Evolutionary conservation across 2,797 vertebrate species (phyloP).

Genomic region (Esox masquinongy): DNA sequence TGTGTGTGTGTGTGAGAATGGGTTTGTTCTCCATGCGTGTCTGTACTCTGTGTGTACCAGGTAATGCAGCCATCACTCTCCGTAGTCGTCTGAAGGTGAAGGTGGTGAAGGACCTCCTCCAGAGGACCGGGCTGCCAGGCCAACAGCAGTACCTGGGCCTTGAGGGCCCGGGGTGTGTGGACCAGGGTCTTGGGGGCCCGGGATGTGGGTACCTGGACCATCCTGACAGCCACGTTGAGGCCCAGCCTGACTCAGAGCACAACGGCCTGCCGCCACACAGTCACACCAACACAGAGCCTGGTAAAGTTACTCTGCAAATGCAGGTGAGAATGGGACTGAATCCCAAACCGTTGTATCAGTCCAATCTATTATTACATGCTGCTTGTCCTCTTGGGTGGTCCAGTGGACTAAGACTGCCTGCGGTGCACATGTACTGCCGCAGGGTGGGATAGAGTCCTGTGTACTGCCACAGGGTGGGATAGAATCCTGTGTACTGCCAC

Average conservation of each 20-base stretch:
- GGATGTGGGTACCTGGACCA: not conserved
- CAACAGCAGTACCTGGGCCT: conserved; percentile 19
- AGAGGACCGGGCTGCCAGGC: conserved; percentile 53
- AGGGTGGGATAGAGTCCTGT: too few relatives aligned
- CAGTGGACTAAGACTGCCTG: not conserved
- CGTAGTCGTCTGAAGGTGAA: conserved; percentile 83
- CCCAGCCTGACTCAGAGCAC: conserved; percentile 49
- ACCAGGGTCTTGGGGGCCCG: not conserved
- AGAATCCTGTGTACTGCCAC: too few relatives aligned
- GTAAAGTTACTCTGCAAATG: conserved; percentile 78
- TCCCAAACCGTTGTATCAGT: not conserved
- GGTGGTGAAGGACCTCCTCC: conserved; percentile 78
- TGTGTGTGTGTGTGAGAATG: not conserved
- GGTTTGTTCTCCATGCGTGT: conserved; percentile 13
- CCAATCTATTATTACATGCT: too few relatives aligned
- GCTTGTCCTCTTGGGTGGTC: too few relatives aligned
- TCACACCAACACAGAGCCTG: conserved; percentile 65
- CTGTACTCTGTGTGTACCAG: conserved; percentile 45
- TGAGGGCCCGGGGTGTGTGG: not conserved
- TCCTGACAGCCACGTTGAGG: not conserved
- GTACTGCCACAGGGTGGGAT: too few relatives aligned
- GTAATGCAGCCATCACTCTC: conserved; percentile 80
- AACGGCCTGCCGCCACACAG: conserved; percentile 70
- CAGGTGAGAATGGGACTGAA: conserved; percentile 64
- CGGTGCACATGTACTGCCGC: too few relatives aligned